A percentile compares a stretch with the other conserved stretches of the same genome.
Conservation (phyloP, 2,113 vertebrate genomes). For the Lepus timidus region DNA sequence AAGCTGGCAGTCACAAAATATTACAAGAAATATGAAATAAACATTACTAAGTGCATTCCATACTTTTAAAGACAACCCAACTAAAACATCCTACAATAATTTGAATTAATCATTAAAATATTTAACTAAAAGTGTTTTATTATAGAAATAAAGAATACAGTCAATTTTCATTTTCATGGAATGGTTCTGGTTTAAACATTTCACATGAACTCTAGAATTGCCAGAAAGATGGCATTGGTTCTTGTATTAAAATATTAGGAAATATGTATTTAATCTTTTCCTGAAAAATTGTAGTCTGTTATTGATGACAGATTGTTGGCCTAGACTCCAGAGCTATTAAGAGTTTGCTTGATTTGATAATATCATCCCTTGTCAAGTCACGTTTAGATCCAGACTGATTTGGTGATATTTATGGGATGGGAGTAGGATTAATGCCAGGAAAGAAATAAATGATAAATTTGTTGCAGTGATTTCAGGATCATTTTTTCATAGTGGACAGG, state of each 20-base stretch:
- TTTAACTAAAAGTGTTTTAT: conserved; percentile 22
- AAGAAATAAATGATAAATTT: not conserved
- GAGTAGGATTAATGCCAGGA: not conserved
- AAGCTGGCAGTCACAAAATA: conserved; percentile 34
- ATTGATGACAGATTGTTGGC: not conserved
- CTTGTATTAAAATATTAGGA: not conserved
- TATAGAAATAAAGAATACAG: not conserved
- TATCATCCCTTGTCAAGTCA: not conserved
- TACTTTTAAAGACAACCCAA: conserved; percentile 35
- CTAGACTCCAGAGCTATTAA: not conserved
- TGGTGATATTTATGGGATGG: not conserved
- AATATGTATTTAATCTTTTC: not conserved
- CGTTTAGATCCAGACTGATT: not conserved
- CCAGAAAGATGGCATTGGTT: not conserved
- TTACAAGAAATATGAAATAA: conserved; percentile 44
- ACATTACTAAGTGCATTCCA: not conserved
- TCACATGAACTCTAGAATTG: not conserved
- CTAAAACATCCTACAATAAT: not conserved
- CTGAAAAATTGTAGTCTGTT: not conserved
- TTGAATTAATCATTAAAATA: not conserved
- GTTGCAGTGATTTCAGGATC: not conserved
- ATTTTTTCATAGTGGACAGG: too few species aligned
- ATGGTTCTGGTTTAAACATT: conserved; percentile 2
- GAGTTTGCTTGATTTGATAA: not conserved
- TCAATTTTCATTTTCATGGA: not conserved